A percentile compares a stretch with the other conserved stretches of the same genome.
These are phyloP conservation scores for Phodopus roborovskii DNA, from an alignment of 2,113 vertebrate species.

Conservation along the genomic window DNA sequence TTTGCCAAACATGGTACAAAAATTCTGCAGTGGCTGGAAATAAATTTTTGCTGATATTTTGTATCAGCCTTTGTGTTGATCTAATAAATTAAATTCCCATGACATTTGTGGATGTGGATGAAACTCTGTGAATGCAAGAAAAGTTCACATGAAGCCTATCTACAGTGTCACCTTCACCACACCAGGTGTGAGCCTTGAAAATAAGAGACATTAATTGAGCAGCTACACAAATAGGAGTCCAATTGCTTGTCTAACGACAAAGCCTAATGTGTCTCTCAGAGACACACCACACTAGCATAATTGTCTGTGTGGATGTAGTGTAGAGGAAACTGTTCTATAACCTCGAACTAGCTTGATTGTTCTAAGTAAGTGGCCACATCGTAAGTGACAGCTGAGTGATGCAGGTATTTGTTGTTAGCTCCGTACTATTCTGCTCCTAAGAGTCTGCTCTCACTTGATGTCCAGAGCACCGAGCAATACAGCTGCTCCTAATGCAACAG, in stretches of 20 bases:
- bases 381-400: background rate
- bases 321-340: background rate
- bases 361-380: background rate
- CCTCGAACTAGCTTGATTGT: background rate
- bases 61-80: background rate
- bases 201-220: background rate
- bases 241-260: background rate
- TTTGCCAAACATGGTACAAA: background rate
- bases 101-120: background rate
- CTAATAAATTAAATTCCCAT: background rate
- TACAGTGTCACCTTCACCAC: accelerated
- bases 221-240: background rate
- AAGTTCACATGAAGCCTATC: background rate
- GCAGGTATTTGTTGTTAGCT: background rate
- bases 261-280: background rate
- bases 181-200: background rate
- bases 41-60: background rate
- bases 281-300: too few species aligned
- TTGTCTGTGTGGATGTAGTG: too few species aligned
- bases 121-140: background rate
- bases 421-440: background rate
- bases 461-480: background rate
- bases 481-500: accelerated
- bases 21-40: background rate
- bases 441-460: background rate